These are phyloP conservation scores for Monodelphis domestica DNA, from an alignment of 2,797 vertebrate species.

Conservation along the genomic window DNA sequence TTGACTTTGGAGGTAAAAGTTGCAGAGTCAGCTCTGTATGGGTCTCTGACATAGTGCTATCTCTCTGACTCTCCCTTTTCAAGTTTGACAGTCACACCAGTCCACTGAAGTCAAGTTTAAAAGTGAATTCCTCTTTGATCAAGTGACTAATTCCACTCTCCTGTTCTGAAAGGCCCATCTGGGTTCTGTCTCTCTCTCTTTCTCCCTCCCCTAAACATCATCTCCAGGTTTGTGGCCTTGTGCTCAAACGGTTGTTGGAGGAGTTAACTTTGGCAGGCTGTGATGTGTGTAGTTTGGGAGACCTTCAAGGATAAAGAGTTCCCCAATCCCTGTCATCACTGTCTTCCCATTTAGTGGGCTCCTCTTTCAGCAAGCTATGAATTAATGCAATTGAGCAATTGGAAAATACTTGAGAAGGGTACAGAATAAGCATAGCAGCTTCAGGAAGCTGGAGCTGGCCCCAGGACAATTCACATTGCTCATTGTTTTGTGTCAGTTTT, in stretches of 20 bases:
- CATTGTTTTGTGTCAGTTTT: background rate
- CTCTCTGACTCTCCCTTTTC: background rate
- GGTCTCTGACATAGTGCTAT: background rate
- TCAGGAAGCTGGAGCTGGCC: background rate
- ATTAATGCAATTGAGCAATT: background rate
- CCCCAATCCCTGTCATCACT: background rate
- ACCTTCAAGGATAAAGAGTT: background rate
- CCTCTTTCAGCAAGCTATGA: background rate
- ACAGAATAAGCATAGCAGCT: background rate
- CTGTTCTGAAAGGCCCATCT: background rate
- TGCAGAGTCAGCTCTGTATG: background rate
- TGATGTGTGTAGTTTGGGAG: background rate
- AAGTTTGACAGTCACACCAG: background rate
- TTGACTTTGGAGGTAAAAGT: background rate
- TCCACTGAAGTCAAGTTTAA: background rate
- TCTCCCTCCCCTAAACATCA: background rate
- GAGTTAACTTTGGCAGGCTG: background rate
- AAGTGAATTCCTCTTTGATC: background rate
- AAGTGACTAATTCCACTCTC: background rate
- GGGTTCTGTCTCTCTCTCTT: background rate
- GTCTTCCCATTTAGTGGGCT: background rate
- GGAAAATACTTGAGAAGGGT: background rate
- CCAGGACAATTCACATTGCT: background rate
- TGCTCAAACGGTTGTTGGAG: background rate
- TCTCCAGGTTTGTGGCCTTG: background rate